These are phyloP conservation scores for Vidua macroura DNA, from an alignment of 2,113 vertebrate species.

Conservation along the genomic window DNA sequence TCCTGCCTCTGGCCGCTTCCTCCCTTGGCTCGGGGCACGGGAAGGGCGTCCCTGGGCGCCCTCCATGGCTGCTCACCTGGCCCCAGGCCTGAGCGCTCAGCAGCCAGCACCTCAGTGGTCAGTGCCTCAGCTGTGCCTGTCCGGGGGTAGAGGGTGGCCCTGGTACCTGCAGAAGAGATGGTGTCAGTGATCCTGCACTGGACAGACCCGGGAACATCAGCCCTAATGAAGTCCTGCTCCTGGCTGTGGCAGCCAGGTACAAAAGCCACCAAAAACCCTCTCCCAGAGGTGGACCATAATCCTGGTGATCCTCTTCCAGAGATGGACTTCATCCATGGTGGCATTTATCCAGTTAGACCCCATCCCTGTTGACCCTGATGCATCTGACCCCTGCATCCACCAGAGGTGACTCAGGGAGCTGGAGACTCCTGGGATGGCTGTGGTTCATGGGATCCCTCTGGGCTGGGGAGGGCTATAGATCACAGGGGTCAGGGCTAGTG, in stretches of 20 bases:
- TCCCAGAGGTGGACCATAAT: too few relatives aligned
- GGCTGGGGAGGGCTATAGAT: background rate
- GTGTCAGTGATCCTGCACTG: accelerated
- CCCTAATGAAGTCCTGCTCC: background rate
- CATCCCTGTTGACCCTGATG: background rate
- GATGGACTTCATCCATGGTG: accelerated
- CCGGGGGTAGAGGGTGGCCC: background rate
- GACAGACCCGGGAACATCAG: accelerated
- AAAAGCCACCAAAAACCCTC: background rate
- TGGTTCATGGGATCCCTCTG: accelerated
- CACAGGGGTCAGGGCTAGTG: background rate
- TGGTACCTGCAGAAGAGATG: background rate
- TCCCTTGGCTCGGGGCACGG: constrained; percentile 1
- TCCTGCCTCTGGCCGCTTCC: constrained; percentile 61
- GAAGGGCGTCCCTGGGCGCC: constrained; percentile 15
- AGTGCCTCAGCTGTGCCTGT: background rate
- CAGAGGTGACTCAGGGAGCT: accelerated
- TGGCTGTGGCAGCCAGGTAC: background rate
- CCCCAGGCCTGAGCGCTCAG: accelerated
- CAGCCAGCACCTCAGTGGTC: accelerated
- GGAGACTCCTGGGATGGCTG: background rate
- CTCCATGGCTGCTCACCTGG: constrained; percentile 21
- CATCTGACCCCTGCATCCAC: background rate
- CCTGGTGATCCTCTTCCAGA: background rate
- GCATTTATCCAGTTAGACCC: background rate